These are phyloP conservation scores for Lates japonicus DNA, from an alignment of 2,797 vertebrate species.

Conservation along the genomic window DNA sequence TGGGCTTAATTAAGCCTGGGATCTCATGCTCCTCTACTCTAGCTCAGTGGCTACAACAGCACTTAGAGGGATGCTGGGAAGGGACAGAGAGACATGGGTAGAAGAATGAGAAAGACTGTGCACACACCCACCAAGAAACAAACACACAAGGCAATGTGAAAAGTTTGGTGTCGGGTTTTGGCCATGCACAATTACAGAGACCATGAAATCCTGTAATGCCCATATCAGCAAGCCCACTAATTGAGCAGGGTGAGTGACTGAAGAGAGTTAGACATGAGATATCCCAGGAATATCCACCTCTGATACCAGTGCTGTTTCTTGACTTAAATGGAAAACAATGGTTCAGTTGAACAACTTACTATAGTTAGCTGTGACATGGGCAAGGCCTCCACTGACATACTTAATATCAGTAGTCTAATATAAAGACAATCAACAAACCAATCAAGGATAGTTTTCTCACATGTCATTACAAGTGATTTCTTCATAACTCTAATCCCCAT, in stretches of 20 bases:
- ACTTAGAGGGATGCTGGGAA: constrained; percentile 42
- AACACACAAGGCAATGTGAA: neutral
- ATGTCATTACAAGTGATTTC: neutral
- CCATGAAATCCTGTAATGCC: neutral
- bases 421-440: neutral
- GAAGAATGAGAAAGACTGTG: constrained; percentile 28
- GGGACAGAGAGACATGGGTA: constrained; percentile 38
- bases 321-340: neutral
- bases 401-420: neutral
- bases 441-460: neutral
- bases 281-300: neutral
- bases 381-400: neutral
- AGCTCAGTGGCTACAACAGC: constrained; percentile 46
- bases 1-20: constrained; percentile 79
- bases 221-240: neutral
- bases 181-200: neutral
- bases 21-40: constrained; percentile 54
- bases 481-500: no score
- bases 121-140: constrained; percentile 23
- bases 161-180: neutral
- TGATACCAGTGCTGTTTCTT: neutral
- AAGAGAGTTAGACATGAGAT: neutral
- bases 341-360: neutral
- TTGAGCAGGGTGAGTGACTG: neutral
- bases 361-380: neutral